These are phyloP conservation scores for Pomatostomus ruficeps DNA, from an alignment of 2,113 vertebrate species.

Conservation along the genomic window DNA sequence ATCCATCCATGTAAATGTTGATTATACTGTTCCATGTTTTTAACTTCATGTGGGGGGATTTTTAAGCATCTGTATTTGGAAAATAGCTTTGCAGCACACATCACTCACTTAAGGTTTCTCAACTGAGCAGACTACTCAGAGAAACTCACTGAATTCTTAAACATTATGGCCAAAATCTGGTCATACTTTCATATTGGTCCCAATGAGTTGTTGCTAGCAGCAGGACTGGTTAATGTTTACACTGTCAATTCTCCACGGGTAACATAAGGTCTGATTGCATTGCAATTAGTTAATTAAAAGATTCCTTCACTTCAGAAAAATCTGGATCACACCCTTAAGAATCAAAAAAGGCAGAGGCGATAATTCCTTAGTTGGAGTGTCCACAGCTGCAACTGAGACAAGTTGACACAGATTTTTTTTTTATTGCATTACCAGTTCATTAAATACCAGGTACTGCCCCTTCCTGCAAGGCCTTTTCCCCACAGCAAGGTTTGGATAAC, in stretches of 20 bases:
- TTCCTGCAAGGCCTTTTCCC: neutral
- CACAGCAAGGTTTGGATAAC: neutral
- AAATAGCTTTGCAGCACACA: neutral
- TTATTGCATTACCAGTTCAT: neutral
- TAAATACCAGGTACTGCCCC: neutral
- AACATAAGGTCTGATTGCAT: neutral
- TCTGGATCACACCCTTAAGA: neutral
- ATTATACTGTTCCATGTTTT: conserved; percentile 48
- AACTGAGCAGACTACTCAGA: neutral
- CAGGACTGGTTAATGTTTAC: neutral
- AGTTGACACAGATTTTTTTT: neutral
- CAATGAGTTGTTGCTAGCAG: neutral
- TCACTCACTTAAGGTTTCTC: neutral
- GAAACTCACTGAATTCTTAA: neutral
- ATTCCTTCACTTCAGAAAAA: neutral
- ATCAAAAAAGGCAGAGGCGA: neutral
- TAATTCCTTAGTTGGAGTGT: neutral
- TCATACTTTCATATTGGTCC: neutral
- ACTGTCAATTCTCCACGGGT: neutral
- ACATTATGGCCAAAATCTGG: neutral
- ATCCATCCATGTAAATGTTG: conserved; percentile 52
- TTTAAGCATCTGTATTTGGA: neutral
- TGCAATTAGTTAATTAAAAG: neutral
- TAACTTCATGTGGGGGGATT: neutral
- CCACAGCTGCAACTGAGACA: neutral